Evolutionary conservation across 2,113 vertebrate species (phyloP).

Genomic region (Amblyopsis rosae): DNA sequence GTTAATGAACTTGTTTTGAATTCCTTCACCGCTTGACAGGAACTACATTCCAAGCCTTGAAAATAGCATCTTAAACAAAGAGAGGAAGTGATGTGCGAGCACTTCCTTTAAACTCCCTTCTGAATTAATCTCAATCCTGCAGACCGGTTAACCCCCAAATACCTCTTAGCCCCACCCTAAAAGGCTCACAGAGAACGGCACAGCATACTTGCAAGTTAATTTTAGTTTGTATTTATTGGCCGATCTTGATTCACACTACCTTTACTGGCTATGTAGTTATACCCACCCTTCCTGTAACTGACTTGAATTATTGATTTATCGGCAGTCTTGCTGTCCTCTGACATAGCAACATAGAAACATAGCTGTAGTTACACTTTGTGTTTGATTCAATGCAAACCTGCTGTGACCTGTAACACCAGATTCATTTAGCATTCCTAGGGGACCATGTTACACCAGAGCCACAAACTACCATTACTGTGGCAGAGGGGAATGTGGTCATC

Average conservation of each 20-base stretch:
- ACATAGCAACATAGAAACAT: constrained; percentile 54
- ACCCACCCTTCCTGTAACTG: neutral
- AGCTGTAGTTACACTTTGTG: constrained; percentile 40
- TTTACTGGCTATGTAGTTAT: constrained; percentile 20
- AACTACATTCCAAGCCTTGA: constrained; percentile 75
- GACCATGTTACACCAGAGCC: constrained; percentile 3
- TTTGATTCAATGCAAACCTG: constrained; percentile 66
- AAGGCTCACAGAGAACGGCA: constrained; percentile 10
- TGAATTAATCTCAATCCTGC: constrained; percentile 74
- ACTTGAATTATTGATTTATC: constrained; percentile 16
- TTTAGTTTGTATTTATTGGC: too few species aligned
- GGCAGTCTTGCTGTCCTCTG: constrained; percentile 5
- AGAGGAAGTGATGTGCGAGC: constrained; percentile 74
- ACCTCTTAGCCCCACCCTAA: constrained; percentile 32
- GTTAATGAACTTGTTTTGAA: constrained; percentile 80
- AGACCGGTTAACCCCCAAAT: constrained; percentile 45
- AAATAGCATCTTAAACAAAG: constrained; percentile 75
- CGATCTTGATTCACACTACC: constrained; percentile 1
- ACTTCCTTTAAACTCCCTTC: constrained; percentile 68
- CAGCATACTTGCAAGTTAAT: too few species aligned
- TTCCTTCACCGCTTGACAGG: constrained; percentile 73
- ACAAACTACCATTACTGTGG: constrained; percentile 23
- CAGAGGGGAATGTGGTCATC: neutral
- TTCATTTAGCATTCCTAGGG: constrained; percentile 35
- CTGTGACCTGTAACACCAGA: constrained; percentile 62